Evolutionary conservation across 2,113 vertebrate species (phyloP).

Genomic region (Mugil cephalus): DNA sequence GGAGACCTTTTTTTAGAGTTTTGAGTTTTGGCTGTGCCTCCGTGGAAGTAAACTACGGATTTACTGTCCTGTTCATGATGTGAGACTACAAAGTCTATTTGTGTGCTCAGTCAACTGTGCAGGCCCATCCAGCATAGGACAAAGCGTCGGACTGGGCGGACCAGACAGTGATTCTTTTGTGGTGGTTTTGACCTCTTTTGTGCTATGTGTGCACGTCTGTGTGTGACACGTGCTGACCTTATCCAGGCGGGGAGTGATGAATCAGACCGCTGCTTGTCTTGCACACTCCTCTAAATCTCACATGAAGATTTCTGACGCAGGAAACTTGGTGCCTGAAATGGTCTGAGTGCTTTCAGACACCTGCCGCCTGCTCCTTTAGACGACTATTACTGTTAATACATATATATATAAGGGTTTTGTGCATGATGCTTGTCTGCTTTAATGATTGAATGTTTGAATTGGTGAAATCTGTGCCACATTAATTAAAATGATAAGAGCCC

Average conservation of each 20-base stretch:
- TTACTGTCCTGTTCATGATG: conserved; percentile 65
- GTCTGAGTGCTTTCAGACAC: conserved; percentile 7
- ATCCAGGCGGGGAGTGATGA: conserved; percentile 10
- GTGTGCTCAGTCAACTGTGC: conserved; percentile 67
- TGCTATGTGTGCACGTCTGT: conserved; percentile 24
- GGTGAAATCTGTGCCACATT: no score
- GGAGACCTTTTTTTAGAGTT: conserved; percentile 14
- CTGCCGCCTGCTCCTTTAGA: neutral
- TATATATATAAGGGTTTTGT: no score
- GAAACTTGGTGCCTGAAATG: conserved; percentile 44
- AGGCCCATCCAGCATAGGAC: conserved; percentile 57
- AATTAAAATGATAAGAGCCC: no score
- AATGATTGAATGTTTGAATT: no score
- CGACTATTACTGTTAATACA: neutral
- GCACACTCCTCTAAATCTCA: conserved; percentile 32
- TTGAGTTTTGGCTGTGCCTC: conserved; percentile 19
- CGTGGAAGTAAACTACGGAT: conserved; percentile 49
- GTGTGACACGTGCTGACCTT: conserved; percentile 36
- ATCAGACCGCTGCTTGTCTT: conserved; percentile 26
- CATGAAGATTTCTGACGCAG: conserved; percentile 54
- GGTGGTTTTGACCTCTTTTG: conserved; percentile 41
- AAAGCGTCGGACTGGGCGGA: conserved; percentile 63
- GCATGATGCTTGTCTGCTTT: no score
- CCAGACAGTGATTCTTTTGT: conserved; percentile 71
- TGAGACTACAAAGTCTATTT: conserved; percentile 66